Conservation (phyloP, 2,113 vertebrate genomes). For the Steatornis caripensis region DNA sequence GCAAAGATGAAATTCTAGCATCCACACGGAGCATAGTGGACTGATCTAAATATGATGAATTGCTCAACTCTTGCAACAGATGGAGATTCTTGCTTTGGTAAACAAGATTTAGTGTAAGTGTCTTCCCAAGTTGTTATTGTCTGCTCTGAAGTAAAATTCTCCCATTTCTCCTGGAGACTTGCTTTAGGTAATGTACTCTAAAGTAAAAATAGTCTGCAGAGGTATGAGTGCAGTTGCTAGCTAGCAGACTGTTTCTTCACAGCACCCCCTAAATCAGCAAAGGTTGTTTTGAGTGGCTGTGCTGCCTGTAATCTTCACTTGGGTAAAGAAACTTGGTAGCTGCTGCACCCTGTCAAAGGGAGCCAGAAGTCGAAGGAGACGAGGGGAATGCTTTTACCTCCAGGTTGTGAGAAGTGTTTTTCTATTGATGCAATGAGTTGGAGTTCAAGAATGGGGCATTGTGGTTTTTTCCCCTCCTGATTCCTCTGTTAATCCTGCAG, state of each 20-base stretch:
- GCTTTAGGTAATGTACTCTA: not conserved
- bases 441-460: not conserved
- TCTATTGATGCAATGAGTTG: not conserved
- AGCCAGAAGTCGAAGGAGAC: not conserved
- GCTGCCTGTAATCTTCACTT: not conserved
- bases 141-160: not conserved
- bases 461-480: not conserved
- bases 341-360: not conserved
- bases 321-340: not conserved
- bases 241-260: not conserved
- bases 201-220: not conserved
- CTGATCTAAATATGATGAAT: not conserved
- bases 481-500: not conserved
- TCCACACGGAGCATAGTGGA: not conserved
- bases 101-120: not conserved
- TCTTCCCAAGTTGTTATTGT: not conserved
- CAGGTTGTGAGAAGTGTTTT: not conserved
- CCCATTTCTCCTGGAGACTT: not conserved
- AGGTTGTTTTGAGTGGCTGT: not conserved
- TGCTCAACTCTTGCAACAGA: not conserved
- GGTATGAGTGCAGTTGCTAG: not conserved
- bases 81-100: not conserved
- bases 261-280: not conserved
- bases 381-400: not conserved
- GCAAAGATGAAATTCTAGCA: not conserved